Evolutionary conservation across 2,113 vertebrate species (phyloP).

Genomic region (Apteryx owenii): DNA sequence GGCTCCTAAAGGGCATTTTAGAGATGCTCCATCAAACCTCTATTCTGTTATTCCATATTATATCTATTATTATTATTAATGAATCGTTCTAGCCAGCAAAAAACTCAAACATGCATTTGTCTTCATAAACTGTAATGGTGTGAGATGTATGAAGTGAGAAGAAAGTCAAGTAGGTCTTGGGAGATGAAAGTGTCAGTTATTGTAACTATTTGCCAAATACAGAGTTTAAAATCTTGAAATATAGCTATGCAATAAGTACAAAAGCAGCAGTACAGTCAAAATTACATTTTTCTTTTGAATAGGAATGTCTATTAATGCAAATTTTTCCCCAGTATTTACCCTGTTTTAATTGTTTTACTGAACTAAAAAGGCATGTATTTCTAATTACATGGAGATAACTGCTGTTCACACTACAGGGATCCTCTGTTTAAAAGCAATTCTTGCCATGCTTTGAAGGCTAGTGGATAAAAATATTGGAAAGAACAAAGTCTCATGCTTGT

Average conservation of each 20-base stretch:
- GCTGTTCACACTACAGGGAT: neutral
- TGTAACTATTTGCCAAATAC: neutral
- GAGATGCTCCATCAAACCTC: neutral
- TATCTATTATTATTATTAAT: neutral
- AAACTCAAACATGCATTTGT: neutral
- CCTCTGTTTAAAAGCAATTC: slow-evolving; percentile 7
- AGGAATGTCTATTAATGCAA: neutral
- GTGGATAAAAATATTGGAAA: neutral
- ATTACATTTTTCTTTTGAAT: neutral
- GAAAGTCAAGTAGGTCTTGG: neutral
- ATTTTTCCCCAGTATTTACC: neutral
- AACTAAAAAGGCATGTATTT: neutral
- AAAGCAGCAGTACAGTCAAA: neutral
- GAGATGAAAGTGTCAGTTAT: neutral
- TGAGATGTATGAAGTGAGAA: neutral
- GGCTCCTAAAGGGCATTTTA: neutral
- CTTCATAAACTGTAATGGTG: neutral
- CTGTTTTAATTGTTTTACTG: slow-evolving; percentile 6
- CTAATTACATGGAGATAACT: neutral
- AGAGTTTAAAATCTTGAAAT: neutral
- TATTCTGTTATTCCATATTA: neutral
- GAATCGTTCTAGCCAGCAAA: neutral
- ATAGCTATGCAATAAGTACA: neutral
- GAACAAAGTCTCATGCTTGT: neutral
- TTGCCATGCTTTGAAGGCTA: neutral